Base-by-base conservation (phyloP, 64 coral and sea anemone genomes). In the Cladopsammia gracilis region DNA sequence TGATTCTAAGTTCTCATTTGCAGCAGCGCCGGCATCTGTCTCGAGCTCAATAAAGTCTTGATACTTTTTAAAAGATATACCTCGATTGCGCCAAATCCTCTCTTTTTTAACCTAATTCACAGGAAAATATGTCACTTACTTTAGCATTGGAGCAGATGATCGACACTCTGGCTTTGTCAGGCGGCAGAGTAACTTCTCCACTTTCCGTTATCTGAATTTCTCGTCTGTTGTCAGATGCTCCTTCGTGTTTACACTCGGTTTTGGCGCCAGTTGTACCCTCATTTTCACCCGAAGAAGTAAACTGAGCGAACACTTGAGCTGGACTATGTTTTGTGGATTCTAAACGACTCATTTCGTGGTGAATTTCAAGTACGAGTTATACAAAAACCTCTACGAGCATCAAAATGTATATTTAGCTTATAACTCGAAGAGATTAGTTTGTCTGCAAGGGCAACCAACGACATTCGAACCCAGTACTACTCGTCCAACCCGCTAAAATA, bases 191-290 rank as follows among this genome's bases (percentile, higher is more conserved):
- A 15, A 99, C 75, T 70, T 99, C 98, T 12, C 94, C 98, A 19
- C 94, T 91, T 85, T 99, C 98, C 42, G 87, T 91, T 71, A 99
- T 96, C 88, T 99, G 94, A 78, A 99, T 96, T 57, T 98, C 96
- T 50, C 90, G 83, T 70, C 71, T 89, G 42, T 84, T 50, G 20
- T 64, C 24, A 24, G 23, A 22, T 26, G 23, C n/a, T 58, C 48
- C 54, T 59, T 78, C 62, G 10, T 87, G 71, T 47, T 65, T 82
- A 16, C 48, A 59, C 50, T 83, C 19, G 25, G 18, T 52, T 74
- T 50, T 71, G 10, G 54, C 48, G 34, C 12, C 53, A 51, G 85
- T 75, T 11, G 20, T 58, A 50, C 78, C 62, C 18, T 78, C 87
- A 87, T 88, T 77, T 91, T 73, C 98, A 44, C 70, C 51, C 59